Evolutionary conservation across 2,797 vertebrate species (phyloP).

Genomic region (Chaetophractus vellerosus): DNA sequence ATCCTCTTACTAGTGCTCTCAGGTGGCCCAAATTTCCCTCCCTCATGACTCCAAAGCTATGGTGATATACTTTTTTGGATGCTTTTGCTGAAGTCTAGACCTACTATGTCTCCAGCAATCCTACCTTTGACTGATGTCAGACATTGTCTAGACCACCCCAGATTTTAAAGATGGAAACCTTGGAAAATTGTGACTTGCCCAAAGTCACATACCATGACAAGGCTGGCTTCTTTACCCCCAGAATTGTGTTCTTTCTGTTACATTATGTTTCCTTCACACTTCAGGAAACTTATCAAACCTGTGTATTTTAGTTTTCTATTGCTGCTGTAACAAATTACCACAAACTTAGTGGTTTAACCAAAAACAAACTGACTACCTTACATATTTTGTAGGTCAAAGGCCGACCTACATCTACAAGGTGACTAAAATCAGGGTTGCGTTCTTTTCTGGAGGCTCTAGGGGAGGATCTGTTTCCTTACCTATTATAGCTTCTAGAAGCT

Average conservation of each 20-base stretch:
- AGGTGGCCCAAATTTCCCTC: neutral
- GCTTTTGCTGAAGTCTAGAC: neutral
- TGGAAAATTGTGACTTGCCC: conserved; percentile 10
- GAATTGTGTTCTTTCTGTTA: neutral
- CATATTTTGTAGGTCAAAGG: neutral
- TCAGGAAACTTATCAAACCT: neutral
- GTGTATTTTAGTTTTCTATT: neutral
- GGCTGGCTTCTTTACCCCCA: neutral
- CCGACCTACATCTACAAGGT: neutral
- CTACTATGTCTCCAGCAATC: neutral
- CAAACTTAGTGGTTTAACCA: neutral
- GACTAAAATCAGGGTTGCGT: neutral
- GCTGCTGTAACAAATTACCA: neutral
- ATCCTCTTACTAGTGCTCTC: neutral
- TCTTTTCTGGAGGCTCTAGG: neutral
- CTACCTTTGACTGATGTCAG: neutral
- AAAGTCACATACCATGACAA: neutral
- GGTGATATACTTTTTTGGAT: neutral
- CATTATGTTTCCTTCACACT: neutral
- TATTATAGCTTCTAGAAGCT: neutral
- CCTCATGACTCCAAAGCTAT: conserved; percentile 8
- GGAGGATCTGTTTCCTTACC: neutral
- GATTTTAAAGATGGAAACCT: neutral
- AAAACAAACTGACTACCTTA: neutral
- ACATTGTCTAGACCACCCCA: neutral